Conservation (phyloP, 2,113 vertebrate genomes). For the Saiga tatarica region DNA sequence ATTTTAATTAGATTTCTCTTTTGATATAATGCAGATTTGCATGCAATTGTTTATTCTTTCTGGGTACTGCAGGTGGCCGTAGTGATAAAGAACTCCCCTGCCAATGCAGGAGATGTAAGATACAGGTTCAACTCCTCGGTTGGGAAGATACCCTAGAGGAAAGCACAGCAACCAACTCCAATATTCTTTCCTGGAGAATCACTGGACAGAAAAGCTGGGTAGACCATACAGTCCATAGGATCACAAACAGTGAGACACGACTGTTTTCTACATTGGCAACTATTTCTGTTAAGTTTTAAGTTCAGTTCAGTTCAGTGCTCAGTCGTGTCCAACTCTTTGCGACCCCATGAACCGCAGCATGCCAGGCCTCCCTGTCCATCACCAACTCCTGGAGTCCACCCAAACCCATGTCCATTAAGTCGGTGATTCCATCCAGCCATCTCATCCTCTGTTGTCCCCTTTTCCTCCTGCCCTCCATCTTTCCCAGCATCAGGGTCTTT, state of each 20-base stretch:
- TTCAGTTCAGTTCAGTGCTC: neutral
- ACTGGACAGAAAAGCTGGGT: neutral
- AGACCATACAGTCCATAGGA: neutral
- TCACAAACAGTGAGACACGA: neutral
- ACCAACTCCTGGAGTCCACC: neutral
- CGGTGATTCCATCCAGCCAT: neutral
- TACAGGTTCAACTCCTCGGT: rapidly evolving
- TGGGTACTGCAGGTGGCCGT: neutral
- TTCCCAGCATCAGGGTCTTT: no score
- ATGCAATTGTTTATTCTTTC: neutral
- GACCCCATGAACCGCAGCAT: neutral
- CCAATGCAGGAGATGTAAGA: neutral
- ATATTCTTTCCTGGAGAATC: neutral
- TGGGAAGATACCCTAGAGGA: neutral
- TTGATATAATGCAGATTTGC: neutral
- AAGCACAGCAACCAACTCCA: neutral
- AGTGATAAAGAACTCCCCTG: neutral
- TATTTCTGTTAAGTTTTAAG: neutral
- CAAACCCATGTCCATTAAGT: neutral
- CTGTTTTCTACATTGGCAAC: neutral
- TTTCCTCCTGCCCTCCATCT: no score
- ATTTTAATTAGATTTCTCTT: neutral
- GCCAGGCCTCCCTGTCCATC: neutral
- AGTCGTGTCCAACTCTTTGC: neutral
- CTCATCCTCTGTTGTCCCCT: no score